These are phyloP conservation scores for Maconellicoccus hirsutus DNA, from an alignment of 1,140 invertebrate species.

Conservation along the genomic window DNA sequence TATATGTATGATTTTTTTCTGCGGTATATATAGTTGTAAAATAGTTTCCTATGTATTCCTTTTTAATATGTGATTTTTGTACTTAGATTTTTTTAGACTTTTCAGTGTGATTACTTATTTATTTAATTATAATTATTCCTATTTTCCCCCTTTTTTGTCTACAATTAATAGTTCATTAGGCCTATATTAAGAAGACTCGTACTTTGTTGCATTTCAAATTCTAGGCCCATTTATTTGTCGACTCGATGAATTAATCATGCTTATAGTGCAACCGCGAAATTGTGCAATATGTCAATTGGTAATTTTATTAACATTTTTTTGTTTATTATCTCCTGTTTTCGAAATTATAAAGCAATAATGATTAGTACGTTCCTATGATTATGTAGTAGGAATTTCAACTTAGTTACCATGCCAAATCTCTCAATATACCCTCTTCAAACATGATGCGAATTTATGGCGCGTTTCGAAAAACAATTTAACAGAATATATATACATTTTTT, in stretches of 20 bases:
- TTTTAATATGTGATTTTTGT: constrained; percentile 8
- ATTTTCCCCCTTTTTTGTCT: not conserved
- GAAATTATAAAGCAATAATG: too few species aligned
- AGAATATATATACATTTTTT: too few species aligned
- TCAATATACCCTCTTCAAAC: too few species aligned
- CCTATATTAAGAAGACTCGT: not conserved
- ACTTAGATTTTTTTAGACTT: constrained; percentile 7
- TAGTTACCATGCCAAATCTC: too few species aligned
- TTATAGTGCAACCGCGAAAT: not conserved
- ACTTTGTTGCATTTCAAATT: not conserved
- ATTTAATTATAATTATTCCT: not conserved
- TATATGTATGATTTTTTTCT: not conserved
- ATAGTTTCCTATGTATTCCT: constrained; percentile 5
- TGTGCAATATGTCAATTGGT: not conserved
- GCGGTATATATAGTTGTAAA: not conserved
- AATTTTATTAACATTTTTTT: not conserved
- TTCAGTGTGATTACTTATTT: constrained; percentile 9
- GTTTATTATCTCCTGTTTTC: too few species aligned
- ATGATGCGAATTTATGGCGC: too few species aligned
- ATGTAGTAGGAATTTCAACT: too few species aligned
- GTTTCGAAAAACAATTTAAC: too few species aligned
- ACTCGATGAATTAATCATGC: too few species aligned
- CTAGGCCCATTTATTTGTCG: not conserved
- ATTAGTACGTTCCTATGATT: too few species aligned
- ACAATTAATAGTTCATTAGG: not conserved